Evolutionary conservation across 2,113 vertebrate species (phyloP), one percentile per base, ranked within the genome.

Genomic region (Orycteropus afer): DNA sequence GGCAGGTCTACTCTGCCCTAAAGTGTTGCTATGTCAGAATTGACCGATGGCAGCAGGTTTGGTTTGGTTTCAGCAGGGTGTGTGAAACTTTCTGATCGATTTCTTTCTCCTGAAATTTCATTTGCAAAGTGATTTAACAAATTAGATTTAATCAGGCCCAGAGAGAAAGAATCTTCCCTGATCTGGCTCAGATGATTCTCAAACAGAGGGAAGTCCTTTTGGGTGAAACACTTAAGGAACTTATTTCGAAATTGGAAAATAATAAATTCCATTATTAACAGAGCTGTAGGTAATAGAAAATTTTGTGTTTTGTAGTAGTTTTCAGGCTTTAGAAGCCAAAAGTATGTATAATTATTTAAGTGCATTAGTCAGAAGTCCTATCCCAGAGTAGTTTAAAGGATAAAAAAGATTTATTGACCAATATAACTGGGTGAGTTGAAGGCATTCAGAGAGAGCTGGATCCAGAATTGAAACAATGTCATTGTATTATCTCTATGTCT

Each of bases 171-270:
- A n/a, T 80, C 57, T 79, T 88, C 53, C 45, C 73, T 84, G 5
- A 76, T 80, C 29, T 90, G 22, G n/a, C 10, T 27, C 55, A 80
- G 32, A 93, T 80, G 32, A 93, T 80, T 80, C 42, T 90, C 45
- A 95, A 92, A 86, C 69, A 94, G 8, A 84, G 6, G 63, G 37
- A 65, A 85, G 22, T 1, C 0, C 55, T 69, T 94, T 2, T 27
- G n/a, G 23, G 34, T 83, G 29, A 83, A 55, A 80, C 4, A 74
- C 61, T 63, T 78, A 27, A 95, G 53, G 7, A 88, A 47, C 71
- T 82, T 73, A 90, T 82, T 93, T 96, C 86, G 59, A 84, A 80
- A 15, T 59, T 79, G 27, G 89, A 55, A 83, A 86, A 78, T 49
- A 92, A 86, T 86, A 92, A 78, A 77, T 78, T 82, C 61, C 18